These are phyloP conservation scores for Pachycephala philippinensis DNA, from an alignment of 2,113 vertebrate genomes.

Conservation along the genomic window DNA sequence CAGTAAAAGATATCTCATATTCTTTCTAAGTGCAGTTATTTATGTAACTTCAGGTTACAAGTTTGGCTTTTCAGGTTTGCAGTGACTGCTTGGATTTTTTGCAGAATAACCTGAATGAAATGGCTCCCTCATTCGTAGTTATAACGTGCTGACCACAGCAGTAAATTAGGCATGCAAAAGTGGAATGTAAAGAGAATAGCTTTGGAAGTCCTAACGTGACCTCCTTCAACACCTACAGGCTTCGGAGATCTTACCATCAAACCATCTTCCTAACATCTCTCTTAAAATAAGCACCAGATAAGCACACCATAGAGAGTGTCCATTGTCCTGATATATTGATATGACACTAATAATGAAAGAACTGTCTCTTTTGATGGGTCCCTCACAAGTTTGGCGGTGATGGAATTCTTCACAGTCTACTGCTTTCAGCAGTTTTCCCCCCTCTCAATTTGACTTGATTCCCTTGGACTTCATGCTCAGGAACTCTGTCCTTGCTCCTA, in stretches of 20 bases:
- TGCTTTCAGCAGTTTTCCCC: background rate
- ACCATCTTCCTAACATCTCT: background rate
- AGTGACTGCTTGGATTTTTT: background rate
- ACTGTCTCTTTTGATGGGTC: background rate
- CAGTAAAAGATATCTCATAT: background rate
- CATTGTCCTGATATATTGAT: background rate
- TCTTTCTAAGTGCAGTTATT: background rate
- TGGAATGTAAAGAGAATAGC: background rate
- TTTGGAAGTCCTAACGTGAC: background rate
- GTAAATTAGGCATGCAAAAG: background rate
- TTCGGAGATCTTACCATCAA: background rate
- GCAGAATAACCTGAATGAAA: background rate
- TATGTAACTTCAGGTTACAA: background rate
- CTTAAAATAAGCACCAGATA: background rate
- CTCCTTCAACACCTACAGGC: background rate
- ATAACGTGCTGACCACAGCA: background rate
- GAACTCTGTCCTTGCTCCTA: background rate
- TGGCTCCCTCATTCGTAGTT: background rate
- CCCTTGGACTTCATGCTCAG: background rate
- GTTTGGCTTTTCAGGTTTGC: background rate
- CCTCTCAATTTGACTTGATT: background rate
- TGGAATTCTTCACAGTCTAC: background rate
- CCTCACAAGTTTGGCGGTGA: background rate
- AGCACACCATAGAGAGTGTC: background rate
- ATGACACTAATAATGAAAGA: background rate